Conservation (phyloP, 2,797 vertebrate species). For the Dendrocincla tyrannina region DNA sequence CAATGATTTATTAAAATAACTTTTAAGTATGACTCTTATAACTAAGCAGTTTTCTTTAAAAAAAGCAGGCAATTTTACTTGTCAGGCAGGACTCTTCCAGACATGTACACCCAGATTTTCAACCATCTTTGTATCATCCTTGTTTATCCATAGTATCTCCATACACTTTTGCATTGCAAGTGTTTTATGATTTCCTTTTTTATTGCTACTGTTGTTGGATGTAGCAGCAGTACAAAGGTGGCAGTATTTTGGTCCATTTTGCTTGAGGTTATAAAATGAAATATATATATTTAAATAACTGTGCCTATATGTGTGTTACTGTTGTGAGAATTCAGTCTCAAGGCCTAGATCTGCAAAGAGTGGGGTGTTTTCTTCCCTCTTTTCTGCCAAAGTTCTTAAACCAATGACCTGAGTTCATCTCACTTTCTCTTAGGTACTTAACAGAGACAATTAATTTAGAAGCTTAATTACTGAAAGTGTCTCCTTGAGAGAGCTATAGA, state of each 20-base stretch:
- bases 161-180: neutral
- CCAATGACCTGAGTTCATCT: neutral
- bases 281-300: neutral
- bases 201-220: neutral
- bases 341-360: neutral
- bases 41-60: neutral
- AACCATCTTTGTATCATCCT: neutral
- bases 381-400: neutral
- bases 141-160: neutral
- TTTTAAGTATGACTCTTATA: neutral
- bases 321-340: neutral
- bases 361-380: neutral
- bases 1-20: neutral
- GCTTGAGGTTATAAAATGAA: neutral
- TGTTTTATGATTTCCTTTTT: neutral
- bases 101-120: neutral
- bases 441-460: neutral
- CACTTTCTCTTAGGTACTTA: neutral
- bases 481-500: neutral
- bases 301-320: neutral
- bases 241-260: neutral
- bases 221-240: neutral
- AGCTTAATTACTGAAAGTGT: neutral
- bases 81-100: neutral
- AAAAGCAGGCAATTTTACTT: neutral